Conservation (phyloP, 2,113 vertebrate species). For the Pituophis catenifer region DNA sequence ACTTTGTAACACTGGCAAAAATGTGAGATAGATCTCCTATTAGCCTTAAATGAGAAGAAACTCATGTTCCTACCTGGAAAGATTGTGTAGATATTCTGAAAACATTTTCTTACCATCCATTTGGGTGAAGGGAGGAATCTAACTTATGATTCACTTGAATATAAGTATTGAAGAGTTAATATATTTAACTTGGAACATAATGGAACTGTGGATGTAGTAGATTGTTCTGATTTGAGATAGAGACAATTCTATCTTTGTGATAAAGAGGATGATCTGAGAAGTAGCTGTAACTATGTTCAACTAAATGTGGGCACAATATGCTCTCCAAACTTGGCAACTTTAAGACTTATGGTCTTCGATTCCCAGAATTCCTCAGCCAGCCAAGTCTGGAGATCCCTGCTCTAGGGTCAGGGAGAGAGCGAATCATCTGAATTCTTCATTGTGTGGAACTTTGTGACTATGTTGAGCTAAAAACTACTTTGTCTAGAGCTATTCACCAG, state of each 20-base stretch:
- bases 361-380: not conserved
- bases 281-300: not conserved
- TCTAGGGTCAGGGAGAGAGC: not conserved
- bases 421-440: not conserved
- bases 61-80: not conserved
- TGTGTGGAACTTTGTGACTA: not conserved
- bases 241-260: not conserved
- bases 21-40: not conserved
- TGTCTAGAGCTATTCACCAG: not conserved
- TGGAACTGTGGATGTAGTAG: not conserved
- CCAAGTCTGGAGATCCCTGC: not conserved
- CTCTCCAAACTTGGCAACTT: not conserved
- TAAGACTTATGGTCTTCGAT: not conserved
- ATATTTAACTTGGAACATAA: not conserved
- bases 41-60: not conserved
- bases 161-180: not conserved
- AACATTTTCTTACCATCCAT: not conserved
- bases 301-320: not conserved
- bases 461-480: not conserved
- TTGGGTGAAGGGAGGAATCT: not conserved
- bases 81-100: not conserved
- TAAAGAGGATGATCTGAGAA: not conserved
- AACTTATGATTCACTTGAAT: not conserved
- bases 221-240: not conserved
- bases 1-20: not conserved